phyloP scores from a whole-genome alignment of 2,797 vertebrate genomes.

The Cryptoprocta ferox region DNA sequence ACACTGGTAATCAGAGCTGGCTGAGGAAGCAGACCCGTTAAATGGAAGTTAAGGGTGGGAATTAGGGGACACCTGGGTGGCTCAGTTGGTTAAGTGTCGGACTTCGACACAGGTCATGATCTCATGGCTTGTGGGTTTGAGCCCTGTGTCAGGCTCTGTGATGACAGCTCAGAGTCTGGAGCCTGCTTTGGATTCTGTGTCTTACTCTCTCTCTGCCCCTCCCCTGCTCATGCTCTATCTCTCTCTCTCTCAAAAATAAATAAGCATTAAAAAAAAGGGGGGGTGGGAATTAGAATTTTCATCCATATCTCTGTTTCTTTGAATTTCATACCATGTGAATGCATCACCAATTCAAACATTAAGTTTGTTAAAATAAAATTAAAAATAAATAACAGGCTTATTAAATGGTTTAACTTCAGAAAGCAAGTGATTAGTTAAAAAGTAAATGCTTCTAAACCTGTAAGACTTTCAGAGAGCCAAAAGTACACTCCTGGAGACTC shows the following conservation, averaged over 20 bases:
- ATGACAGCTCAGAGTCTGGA: too few species aligned
- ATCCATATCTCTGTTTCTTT: background rate
- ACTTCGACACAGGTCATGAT: too few species aligned
- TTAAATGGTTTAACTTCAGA: conserved; percentile 33
- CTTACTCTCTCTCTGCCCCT: too few species aligned
- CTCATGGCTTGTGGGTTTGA: too few species aligned
- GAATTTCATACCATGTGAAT: background rate
- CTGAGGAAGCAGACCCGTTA: background rate
- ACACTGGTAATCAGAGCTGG: background rate
- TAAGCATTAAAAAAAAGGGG: background rate
- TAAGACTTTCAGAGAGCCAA: background rate
- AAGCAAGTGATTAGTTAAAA: conserved; percentile 11
- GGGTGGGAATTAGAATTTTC: background rate
- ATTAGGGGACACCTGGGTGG: background rate
- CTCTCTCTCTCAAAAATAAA: too few species aligned
- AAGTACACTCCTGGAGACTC: background rate
- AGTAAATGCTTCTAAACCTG: background rate
- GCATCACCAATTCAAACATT: conserved; percentile 4
- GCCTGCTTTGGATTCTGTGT: too few species aligned
- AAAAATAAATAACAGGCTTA: conserved; percentile 39
- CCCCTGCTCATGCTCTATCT: too few species aligned
- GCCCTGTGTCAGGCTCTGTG: too few species aligned
- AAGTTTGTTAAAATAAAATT: conserved; percentile 20
- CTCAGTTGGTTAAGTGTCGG: too few species aligned
- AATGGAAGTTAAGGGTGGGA: background rate